Conservation (phyloP, 1,140 invertebrate species). For the Drosophila athabasca region DNA sequence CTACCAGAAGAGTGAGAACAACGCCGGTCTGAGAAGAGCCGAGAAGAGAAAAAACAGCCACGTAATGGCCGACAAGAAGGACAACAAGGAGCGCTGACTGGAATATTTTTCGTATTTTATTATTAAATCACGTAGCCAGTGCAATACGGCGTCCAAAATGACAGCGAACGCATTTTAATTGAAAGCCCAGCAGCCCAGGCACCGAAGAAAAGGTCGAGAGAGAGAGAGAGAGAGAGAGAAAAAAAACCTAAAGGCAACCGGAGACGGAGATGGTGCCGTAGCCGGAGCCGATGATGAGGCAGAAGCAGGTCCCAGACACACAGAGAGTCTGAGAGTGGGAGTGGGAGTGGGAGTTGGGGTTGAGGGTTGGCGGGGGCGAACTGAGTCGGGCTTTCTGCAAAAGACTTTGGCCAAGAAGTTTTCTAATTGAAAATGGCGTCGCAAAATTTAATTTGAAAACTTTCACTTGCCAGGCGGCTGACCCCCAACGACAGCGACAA, state of each 20-base stretch:
- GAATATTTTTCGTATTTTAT: constrained; percentile 76
- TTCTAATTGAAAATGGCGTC: constrained; percentile 82
- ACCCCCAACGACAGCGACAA: constrained; percentile 56
- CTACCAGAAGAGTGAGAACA: not conserved
- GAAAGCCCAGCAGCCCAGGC: constrained; percentile 42
- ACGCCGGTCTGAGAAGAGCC: no score
- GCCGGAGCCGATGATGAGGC: constrained; percentile 44
- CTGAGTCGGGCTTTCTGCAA: constrained; percentile 39
- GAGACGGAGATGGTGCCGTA: not conserved
- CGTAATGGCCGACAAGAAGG: constrained; percentile 70
- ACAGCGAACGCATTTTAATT: constrained; percentile 82
- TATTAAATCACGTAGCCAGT: constrained; percentile 81
- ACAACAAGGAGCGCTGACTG: constrained; percentile 71
- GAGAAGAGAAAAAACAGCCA: constrained; percentile 48
- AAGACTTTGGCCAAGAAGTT: constrained; percentile 71
- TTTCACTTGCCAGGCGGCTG: constrained; percentile 69
- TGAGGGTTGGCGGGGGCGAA: constrained; percentile 8
- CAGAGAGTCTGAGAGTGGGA: not conserved
- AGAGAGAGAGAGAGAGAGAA: constrained; percentile 2
- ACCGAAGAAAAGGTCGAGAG: constrained; percentile 16
- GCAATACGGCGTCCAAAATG: constrained; percentile 81
- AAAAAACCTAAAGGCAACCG: constrained; percentile 17
- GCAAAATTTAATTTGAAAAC: constrained; percentile 82
- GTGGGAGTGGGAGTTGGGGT: constrained; percentile 2
- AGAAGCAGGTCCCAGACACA: constrained; percentile 16